Evolutionary conservation across 2,888 invertebrate genomes (phyloP).

Genomic region (Seira ritae): DNA sequence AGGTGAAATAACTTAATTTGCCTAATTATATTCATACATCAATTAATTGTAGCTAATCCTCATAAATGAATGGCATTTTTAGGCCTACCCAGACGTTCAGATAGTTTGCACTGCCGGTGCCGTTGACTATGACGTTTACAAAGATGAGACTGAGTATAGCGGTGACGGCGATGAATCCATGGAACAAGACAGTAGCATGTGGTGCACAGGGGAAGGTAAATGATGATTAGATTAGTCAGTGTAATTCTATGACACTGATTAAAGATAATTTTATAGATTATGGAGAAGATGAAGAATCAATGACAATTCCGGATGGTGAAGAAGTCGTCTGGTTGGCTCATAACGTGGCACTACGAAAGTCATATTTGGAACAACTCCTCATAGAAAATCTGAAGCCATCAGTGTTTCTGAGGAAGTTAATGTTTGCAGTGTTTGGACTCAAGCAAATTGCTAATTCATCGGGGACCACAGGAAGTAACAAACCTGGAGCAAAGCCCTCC

Average conservation of each 20-base stretch:
- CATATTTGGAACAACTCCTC: conserved; percentile 26
- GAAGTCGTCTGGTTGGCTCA: conserved; percentile 41
- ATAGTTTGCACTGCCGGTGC: conserved; percentile 37
- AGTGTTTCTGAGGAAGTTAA: conserved; percentile 43
- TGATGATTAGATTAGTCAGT: too few species aligned
- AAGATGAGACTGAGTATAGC: conserved; percentile 53
- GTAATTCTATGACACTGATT: not conserved
- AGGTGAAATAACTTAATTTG: conserved; percentile 10
- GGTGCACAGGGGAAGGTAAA: conserved; percentile 28
- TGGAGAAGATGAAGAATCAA: conserved; percentile 18
- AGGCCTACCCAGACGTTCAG: conserved; percentile 47
- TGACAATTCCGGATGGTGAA: conserved; percentile 39
- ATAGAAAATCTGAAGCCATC: conserved; percentile 43
- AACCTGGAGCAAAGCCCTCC: conserved; percentile 45
- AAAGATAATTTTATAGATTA: conserved; percentile 22
- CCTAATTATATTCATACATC: too few species aligned
- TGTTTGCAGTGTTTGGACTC: conserved; percentile 52
- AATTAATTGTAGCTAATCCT: too few species aligned
- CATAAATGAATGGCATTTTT: too few species aligned
- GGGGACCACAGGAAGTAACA: conserved; percentile 47
- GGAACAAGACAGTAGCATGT: conserved; percentile 21
- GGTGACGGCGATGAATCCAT: conserved; percentile 48
- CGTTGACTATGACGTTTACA: conserved; percentile 17
- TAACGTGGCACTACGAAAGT: conserved; percentile 38
- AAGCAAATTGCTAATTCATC: conserved; percentile 48